A percentile compares a stretch with the other conserved stretches of the same genome.
These are phyloP conservation scores for Amiota mariae DNA, from an alignment of 2,888 invertebrate species.

Conservation along the genomic window DNA sequence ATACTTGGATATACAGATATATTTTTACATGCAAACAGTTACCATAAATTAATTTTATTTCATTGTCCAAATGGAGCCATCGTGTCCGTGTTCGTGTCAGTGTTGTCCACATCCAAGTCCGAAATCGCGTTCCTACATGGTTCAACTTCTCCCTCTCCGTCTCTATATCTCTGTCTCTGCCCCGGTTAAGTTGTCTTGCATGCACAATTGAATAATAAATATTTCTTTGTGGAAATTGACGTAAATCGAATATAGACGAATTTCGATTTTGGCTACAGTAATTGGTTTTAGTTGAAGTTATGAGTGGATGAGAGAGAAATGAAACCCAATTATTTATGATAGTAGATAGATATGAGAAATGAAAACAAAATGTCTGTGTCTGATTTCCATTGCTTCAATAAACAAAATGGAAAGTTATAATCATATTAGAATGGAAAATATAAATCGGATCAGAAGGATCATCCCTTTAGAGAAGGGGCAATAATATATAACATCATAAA, in stretches of 20 bases:
- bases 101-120: neutral
- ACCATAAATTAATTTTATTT: conserved; percentile 68
- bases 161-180: too few species aligned
- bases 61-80: conserved; percentile 51
- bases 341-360: too few species aligned
- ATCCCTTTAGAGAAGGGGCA: neutral
- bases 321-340: too few species aligned
- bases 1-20: too few species aligned
- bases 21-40: conserved; percentile 53
- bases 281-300: conserved; percentile 11
- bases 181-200: conserved; percentile 32
- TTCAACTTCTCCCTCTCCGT: neutral
- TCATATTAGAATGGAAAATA: too few species aligned
- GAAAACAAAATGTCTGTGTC: too few species aligned
- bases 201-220: conserved; percentile 29
- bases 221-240: conserved; percentile 53
- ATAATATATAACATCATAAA: neutral
- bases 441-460: too few species aligned
- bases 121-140: conserved; percentile 58
- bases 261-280: conserved; percentile 22
- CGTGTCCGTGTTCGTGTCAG: conserved; percentile 31
- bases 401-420: too few species aligned
- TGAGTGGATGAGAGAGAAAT: neutral
- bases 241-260: conserved; percentile 50
- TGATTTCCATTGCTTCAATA: too few species aligned